These are phyloP conservation scores for Parnassius smintheus DNA, from an alignment of 2,888 invertebrate genomes.

Conservation along the genomic window DNA sequence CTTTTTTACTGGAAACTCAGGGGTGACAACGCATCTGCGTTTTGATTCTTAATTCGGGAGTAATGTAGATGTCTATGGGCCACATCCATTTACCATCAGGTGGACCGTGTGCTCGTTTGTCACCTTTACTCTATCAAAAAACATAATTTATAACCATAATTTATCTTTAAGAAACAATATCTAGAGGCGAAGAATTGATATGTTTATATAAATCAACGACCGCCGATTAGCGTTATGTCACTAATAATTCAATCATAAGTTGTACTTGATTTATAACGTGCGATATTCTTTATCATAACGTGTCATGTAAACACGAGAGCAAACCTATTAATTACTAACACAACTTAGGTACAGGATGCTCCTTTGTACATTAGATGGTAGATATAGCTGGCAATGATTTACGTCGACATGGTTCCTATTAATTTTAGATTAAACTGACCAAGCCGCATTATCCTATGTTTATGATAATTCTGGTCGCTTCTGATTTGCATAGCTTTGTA, in stretches of 20 bases:
- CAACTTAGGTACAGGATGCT: constrained; percentile 17
- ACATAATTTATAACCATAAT: no score
- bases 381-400: constrained; percentile 18
- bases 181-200: no score
- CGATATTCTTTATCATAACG: constrained; percentile 9
- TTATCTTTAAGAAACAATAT: no score
- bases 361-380: constrained; percentile 14
- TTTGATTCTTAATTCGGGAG: no score
- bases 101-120: no score
- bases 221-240: no score
- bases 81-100: no score
- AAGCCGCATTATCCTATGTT: constrained; percentile 15
- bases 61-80: no score
- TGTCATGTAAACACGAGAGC: constrained; percentile 8
- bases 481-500: constrained; percentile 16
- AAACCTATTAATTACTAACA: constrained; percentile 17
- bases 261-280: constrained; percentile 9
- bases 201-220: no score
- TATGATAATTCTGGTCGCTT: constrained; percentile 16
- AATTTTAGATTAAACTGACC: constrained; percentile 25
- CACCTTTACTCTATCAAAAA: no score
- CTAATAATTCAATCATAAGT: not conserved
- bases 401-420: constrained; percentile 13
- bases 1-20: no score
- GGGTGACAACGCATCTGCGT: no score